These are phyloP conservation scores for Acipenser transmontanus DNA, from an alignment of 2,797 vertebrate genomes.

Conservation along the genomic window DNA sequence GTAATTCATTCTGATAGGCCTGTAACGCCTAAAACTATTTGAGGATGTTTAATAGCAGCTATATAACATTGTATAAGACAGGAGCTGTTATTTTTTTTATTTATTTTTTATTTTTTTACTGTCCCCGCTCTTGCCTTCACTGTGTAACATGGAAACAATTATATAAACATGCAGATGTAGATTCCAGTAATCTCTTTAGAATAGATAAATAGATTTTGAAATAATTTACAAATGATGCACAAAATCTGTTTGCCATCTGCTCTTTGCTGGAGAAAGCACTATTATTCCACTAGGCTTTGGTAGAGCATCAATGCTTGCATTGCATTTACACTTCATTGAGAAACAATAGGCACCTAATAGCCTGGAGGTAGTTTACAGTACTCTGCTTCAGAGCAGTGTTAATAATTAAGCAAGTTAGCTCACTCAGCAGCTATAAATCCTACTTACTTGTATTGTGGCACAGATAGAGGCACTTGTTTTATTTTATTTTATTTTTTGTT, in stretches of 20 bases:
- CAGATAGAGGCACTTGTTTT: no score
- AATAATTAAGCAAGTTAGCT: no score
- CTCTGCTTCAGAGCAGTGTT: slow-evolving; percentile 11
- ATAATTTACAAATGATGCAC: slow-evolving; percentile 82
- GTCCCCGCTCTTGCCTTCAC: slow-evolving; percentile 50
- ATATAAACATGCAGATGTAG: slow-evolving; percentile 74
- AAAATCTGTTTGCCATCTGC: slow-evolving; percentile 79
- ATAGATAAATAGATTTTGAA: slow-evolving; percentile 82
- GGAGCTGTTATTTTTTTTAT: slow-evolving; percentile 2
- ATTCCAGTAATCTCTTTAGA: slow-evolving; percentile 84
- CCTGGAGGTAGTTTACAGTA: background rate
- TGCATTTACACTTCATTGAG: background rate
- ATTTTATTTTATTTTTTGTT: no score
- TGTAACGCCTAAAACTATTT: slow-evolving; percentile 29
- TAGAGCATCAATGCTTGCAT: no score
- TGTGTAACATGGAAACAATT: slow-evolving; percentile 79
- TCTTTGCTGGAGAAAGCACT: slow-evolving; percentile 45
- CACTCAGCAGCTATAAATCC: no score
- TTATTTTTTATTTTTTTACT: slow-evolving; percentile 29
- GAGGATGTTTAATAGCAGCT: slow-evolving; percentile 44
- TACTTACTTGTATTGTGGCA: no score
- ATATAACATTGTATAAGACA: slow-evolving; percentile 47
- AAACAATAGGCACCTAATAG: background rate
- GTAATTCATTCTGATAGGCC: slow-evolving; percentile 28
- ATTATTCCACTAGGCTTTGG: no score